Evolutionary conservation across 2,113 vertebrate genomes (phyloP), one percentile per base, ranked within the genome.

Genomic region (Martes martes): DNA sequence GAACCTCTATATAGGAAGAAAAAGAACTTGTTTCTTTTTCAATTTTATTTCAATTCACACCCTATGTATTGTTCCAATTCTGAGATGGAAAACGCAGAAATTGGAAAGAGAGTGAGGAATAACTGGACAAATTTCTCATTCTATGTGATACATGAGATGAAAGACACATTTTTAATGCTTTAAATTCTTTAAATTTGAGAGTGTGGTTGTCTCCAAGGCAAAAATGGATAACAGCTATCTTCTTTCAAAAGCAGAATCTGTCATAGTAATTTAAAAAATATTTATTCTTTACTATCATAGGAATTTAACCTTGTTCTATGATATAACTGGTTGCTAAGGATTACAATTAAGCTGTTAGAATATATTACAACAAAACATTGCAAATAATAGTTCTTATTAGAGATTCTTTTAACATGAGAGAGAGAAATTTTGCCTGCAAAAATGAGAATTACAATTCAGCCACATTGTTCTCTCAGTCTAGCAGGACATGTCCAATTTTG

Each of bases 1-100:
- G 47, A 85, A 59, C 1, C 45, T 79, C 15, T 91, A 26, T 76
- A 52, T n/a, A 31, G 47, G 6, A 93, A 88, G 13, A 84, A 26
- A 96, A 92, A 45, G 4, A 14, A 63, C 33, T 50, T 94, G n/a
- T 71, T 92, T 73, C 63, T 78, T 97, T 98, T 84, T 45, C 81
- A 90, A 93, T 91, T 76, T 88, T 84, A 79, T 94, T 95, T 96
- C 52, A 96, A 95, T 95, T 96, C 52, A 93, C 88, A 94, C 80
- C 45, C 10, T 84, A 74, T 63, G 69, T 91, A 65, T 39, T 95
- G 13, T 57, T 94, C 36, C 18, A 82, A 10, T 96, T 98, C 36
- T 71, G 78, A 57, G 65, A 47, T 63, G 31, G 82, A 92, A 94
- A 96, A 92, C 81, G 78, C n/a, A 94, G 71, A 97, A 89, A 71